Evolutionary conservation across 1,140 invertebrate species (phyloP), one percentile per base, ranked within the genome.

Genomic region (Coptotermes formosanus): DNA sequence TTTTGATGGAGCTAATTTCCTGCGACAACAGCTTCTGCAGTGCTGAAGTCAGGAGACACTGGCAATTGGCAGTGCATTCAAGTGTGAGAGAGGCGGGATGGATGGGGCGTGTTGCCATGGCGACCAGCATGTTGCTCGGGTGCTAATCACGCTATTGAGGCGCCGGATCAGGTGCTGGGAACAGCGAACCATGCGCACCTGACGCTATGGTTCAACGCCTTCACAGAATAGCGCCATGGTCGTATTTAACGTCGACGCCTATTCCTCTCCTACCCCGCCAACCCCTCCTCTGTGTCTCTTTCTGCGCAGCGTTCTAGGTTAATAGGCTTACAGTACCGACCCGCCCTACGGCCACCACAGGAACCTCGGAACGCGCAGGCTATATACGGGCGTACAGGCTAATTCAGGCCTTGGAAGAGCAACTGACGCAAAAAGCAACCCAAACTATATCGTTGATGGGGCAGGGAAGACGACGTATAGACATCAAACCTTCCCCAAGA

Each of bases 11-110:
- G 64, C 64, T 75, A 75, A 75, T 75, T 30, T 30, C 19, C 25
- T 30, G 64, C 64, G 64, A 8, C 64, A 16, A 30, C 64, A n/a
- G n/a, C 64, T 75, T 75, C 64, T 75, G 64, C 64, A 75, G 64
- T 75, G 64, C 64, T 14, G 6, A 8, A 8, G 64, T 55, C 25
- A 7, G 25, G 25, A 75, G 9, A 75, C 64, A 75, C 64, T 75
- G 64, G 64, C 64, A 75, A 75, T 75, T 75, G 64, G 64, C 64
- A 75, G 64, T 75, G 64, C 64, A 75, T 75, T 75, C 64, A 75
- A 75, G 64, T 75, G 64, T 75, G 64, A 75, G 64, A 75, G 64
- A 75, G n/a, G 64, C 52, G 12, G 52, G 52, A 55, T 55, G 52
- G 14, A 55, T 55, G 52, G 52, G 52, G 64, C 64, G 64, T 75